Conservation (phyloP, 2,113 vertebrate genomes). For the Myiopsitta monachus region DNA sequence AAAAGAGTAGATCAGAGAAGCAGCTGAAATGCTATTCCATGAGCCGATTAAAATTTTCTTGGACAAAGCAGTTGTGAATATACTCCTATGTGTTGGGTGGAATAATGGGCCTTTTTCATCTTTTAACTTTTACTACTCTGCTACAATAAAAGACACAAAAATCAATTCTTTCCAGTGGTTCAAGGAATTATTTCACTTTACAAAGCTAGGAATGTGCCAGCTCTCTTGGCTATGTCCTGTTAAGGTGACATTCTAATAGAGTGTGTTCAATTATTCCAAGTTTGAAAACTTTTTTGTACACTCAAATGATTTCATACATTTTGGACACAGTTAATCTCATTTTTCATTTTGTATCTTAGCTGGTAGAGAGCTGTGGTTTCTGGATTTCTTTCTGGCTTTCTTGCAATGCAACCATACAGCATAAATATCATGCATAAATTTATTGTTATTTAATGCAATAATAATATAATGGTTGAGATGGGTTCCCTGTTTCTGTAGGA, state of each 20-base stretch:
- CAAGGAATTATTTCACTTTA: not conserved
- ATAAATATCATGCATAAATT: not conserved
- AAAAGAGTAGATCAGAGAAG: not conserved
- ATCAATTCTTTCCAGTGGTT: not conserved
- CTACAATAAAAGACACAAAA: constrained; percentile 21
- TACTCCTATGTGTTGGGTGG: not conserved
- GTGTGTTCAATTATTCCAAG: not conserved
- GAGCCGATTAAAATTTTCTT: not conserved
- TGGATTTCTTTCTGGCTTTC: not conserved
- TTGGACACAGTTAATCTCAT: not conserved
- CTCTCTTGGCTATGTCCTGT: not conserved
- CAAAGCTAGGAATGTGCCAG: not conserved
- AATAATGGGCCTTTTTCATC: not conserved
- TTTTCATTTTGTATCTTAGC: not conserved
- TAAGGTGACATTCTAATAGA: not conserved
- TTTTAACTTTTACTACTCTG: not conserved
- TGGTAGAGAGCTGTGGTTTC: not conserved
- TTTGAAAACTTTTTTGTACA: not conserved
- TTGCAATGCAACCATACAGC: not conserved
- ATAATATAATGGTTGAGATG: not conserved
- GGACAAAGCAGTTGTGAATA: not conserved
- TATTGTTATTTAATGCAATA: not conserved
- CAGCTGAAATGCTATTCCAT: not conserved
- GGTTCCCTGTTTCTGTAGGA: not conserved
- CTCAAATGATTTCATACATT: not conserved